Percentiles rank a stretch among this genome's conserved stretches.
Conservation (phyloP, 2,888 invertebrate species). For the Cosmopolites sordidus region DNA sequence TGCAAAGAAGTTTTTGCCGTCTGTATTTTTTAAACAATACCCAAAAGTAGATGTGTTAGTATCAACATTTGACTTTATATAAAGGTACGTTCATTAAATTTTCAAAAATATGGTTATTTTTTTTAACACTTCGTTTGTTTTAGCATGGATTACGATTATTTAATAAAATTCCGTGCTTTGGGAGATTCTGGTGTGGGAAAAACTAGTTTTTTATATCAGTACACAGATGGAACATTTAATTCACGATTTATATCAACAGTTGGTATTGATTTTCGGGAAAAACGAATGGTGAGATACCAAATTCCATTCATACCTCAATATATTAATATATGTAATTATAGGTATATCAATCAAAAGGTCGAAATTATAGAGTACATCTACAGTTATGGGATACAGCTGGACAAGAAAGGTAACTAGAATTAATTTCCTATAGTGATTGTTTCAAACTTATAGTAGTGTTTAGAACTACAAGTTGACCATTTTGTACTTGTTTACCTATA, state of each 20-base stretch:
- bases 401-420: conserved; percentile 72
- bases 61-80: no score
- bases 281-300: conserved; percentile 79
- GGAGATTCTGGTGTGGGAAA: conserved; percentile 98
- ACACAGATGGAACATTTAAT: conserved; percentile 89
- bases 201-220: conserved; percentile 93
- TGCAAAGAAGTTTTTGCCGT: no score
- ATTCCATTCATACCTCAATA: background rate
- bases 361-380: conserved; percentile 83
- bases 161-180: conserved; percentile 87
- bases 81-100: no score
- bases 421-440: no score
- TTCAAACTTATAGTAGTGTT: no score
- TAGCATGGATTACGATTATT: conserved; percentile 82
- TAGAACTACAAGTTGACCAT: no score
- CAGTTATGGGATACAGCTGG: conserved; percentile 97
- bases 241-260: conserved; percentile 94
- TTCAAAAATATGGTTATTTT: no score
- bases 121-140: no score
- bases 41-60: no score
- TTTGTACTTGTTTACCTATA: conserved; percentile 47
- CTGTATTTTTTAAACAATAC: no score
- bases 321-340: conserved; percentile 44
- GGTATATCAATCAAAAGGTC: conserved; percentile 76
- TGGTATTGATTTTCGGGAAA: conserved; percentile 96